Evolutionary conservation across 2,113 vertebrate genomes (phyloP).

Genomic region (Glaucomys volans): DNA sequence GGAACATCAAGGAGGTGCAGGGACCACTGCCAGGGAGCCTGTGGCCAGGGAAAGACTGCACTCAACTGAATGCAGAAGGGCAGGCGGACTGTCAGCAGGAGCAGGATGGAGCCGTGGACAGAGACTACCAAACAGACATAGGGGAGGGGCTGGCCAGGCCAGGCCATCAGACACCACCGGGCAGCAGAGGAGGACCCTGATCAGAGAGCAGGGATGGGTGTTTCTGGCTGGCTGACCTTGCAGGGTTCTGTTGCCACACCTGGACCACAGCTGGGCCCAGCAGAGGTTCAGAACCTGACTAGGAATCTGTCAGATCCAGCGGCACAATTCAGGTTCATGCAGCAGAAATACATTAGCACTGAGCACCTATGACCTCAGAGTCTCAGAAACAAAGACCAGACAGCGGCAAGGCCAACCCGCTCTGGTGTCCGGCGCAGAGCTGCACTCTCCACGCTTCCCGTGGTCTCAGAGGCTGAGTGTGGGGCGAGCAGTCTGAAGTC

Average conservation of each 20-base stretch:
- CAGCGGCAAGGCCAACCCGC: neutral
- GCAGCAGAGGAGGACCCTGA: neutral
- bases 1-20: no score
- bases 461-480: neutral
- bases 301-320: neutral
- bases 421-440: neutral
- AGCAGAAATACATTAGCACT: neutral
- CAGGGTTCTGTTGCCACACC: neutral
- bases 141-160: neutral
- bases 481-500: neutral
- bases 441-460: neutral
- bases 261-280: neutral
- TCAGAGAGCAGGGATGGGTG: neutral
- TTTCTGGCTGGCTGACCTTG: neutral
- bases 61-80: neutral
- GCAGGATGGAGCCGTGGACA: no score
- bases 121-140: neutral
- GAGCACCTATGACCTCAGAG: neutral
- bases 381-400: neutral
- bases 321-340: neutral
- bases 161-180: no score
- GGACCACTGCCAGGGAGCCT: neutral
- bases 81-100: neutral
- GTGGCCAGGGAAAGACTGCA: no score
- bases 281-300: neutral